Base-by-base conservation (phyloP, 2,797 vertebrate genomes). In the Orestias chungarensis region DNA sequence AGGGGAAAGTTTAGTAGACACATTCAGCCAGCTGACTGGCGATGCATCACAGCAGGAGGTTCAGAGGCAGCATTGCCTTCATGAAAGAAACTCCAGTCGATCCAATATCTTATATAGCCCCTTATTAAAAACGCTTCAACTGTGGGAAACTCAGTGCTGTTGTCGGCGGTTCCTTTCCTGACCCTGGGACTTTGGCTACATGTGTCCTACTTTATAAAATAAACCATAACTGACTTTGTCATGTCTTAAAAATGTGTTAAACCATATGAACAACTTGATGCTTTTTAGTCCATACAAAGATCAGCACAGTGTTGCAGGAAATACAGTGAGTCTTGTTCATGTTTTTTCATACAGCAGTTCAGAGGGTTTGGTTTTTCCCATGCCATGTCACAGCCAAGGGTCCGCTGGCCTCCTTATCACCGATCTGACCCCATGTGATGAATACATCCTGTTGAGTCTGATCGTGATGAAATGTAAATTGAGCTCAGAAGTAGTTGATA, bases 371-470 rank as follows among this genome's bases (percentile, higher is more conserved):
- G 62, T 66, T 89, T n/a, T 94, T 93, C 91, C 85, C 89, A 87
- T 85, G 83, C 79, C 57, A 59, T 55, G 72, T 80, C 86, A 68
- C 43, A 44, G 68, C 6, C 8, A 67, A 77, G 57, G 76, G 70
- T 75, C 68, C 31, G 15, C 59, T 17, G 64, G 79, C 72, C 71
- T 82, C 85, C 90, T 92, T 92, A 92, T 92, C 90, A 69, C 62
- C 65, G 7, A 87, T 89, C 87, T 89, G 87, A 91, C 87, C 89
- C 82, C 82, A 74, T 85, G 68, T 88, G 93, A 92, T 80, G 86
- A 87, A 91, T 79, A 79, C 82, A 73, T 91, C 89, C 90, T 91
- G 88, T 91, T 86, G 88, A 90, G 87, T 84, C 88, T 85, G 78
- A 90, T 87, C 86, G 89, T 87, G 88, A 81, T 55, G 81, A 86